Evolutionary conservation across 2,113 vertebrate genomes (phyloP), one percentile per base, ranked within the genome.

Genomic region (Hypanus sabinus): DNA sequence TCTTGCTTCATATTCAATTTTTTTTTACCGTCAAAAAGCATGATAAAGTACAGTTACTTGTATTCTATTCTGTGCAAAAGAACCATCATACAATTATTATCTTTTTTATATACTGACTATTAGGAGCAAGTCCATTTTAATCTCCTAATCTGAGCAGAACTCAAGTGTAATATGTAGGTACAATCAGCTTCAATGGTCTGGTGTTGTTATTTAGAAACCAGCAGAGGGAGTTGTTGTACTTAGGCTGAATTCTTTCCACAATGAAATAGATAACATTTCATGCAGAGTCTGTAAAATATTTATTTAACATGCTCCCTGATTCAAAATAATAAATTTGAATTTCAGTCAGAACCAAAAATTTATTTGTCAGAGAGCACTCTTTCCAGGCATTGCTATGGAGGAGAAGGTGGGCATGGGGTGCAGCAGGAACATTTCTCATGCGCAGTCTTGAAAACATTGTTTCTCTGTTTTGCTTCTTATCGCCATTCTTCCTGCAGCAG

Each of bases 161-260:
- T 24, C 71, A 5, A 20, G 87, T 68, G 87, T 27, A 5, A 36
- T 73, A 7, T 0, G 4, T 55, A 27, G 7, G 24, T 93, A 3
- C 38, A 38, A 14, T 33, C 22, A 30, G 14, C 11, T 75, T 73
- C 91, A 75, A 38, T 10, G 36, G 68, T 33, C n/a, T 16, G n/a
- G 16, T 30, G 62, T 9, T 16, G 30, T 90, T 65, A 90, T 65
- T 71, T 75, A 30, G 12, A 27, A 93, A 93, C 68, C 91, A 93
- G 91, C 91, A 93, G 91, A 93, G 91, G 91, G 91, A 93, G 91
- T 27, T 55, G 38, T 93, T 73, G 91, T 73, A 93, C 90, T 55
- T 93, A 36, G 38, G 36, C 38, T 93, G 85, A 90, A 90, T 24
- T 93, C 70, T 93, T 36, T 62, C n/a, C 24, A 30, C 20, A 10